Base-by-base conservation (phyloP, 1,140 invertebrate species). In the Trialeurodes vaporariorum region DNA sequence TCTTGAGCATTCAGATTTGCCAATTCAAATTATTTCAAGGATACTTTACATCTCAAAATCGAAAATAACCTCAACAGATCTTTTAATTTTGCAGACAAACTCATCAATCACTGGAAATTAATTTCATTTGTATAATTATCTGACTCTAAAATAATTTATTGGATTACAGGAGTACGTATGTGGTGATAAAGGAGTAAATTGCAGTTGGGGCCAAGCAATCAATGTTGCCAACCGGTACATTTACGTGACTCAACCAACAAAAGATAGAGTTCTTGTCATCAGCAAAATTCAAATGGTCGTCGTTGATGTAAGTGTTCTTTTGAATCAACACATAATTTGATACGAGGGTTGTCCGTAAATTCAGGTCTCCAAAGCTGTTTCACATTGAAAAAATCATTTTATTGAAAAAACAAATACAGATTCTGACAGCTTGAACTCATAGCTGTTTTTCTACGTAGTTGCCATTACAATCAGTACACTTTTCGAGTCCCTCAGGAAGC, bases 141-240 rank as follows among this genome's bases (percentile, higher is more conserved):
- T n/a, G n/a, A n/a, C n/a, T n/a, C n/a, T n/a, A n/a, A n/a, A n/a
- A 12, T 58, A 58, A 58, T 69, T n/a, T n/a, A 66, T 23, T 67
- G 63, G 73, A 66, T 73, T 74, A 25, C 71, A 87, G 83, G 86
- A 89, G 75, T 87, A 87, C 73, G 86, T 89, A 23, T 89, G 87
- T 73, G 86, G 86, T 17, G 83, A 86, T 67, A 84, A 85, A 72
- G 83, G 82, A 25, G 79, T 82, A 22, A 77, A 83, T 60, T 89
- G 87, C 75, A 83, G 82, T 21, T 92, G 90, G 90, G 89, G 90
- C 2, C 79, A 83, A 22, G 87, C 88, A 22, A 85, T 90, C 61
- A 88, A 87, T 70, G 87, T 91, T 2, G 85, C 83, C 34, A 85
- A 88, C 73, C 80, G 84, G 63, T 91, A 89, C 74, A 83, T 92